phyloP scores from a whole-genome alignment of 2,113 vertebrate genomes.

The Ivindomyrus marchei region DNA sequence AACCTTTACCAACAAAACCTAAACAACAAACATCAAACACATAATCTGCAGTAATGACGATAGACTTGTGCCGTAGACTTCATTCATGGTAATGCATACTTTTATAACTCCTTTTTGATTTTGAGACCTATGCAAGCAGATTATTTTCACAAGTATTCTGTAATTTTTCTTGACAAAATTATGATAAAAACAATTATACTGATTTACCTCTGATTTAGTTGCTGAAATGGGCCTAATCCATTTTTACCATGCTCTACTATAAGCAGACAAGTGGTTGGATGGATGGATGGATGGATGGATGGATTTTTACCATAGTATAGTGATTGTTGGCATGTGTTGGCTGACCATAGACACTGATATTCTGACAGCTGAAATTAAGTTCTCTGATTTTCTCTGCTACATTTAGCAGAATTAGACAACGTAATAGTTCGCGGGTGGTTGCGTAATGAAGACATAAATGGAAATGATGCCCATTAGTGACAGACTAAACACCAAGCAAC shows the following conservation, averaged over 20 bases:
- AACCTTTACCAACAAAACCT: neutral
- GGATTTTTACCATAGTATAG: neutral
- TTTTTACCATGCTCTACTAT: neutral
- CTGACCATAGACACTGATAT: neutral
- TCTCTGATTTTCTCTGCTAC: neutral
- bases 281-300: neutral
- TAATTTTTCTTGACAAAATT: neutral
- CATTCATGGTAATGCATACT: neutral
- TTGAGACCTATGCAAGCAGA: neutral
- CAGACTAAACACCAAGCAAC: neutral
- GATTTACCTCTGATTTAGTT: neutral
- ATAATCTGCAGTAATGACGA: neutral
- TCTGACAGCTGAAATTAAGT: neutral
- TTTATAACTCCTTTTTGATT: neutral
- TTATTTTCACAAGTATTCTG: neutral
- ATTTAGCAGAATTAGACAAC: neutral
- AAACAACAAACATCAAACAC: neutral
- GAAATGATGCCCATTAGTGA: neutral
- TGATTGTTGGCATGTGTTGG: neutral
- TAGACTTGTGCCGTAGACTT: neutral
- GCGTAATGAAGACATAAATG: neutral
- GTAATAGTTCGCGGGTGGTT: neutral
- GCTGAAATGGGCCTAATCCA: neutral
- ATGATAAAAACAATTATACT: neutral
- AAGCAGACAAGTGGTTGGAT: neutral